Evolutionary conservation across 1,140 invertebrate genomes (phyloP), one percentile per base, ranked within the genome.

Genomic region (Pogonus chalceus): DNA sequence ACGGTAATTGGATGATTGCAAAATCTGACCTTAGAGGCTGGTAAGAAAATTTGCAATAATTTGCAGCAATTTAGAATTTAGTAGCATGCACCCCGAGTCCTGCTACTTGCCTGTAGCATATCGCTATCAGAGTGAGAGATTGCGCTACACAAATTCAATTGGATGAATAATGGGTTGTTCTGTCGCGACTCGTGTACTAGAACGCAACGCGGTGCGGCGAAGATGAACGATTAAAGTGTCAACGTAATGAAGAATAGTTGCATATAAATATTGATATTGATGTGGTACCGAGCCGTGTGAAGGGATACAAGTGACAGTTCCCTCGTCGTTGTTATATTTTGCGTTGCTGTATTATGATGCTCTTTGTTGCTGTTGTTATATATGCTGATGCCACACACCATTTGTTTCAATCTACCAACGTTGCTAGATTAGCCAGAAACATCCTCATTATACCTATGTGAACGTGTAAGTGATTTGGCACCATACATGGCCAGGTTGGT

Each of bases 231-330:
- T 65, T 59, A 64, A 64, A 60, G 57, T 60, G 60, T 64, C 62
- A 63, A 52, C 49, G 58, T 66, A 65, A 66, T 63, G 60, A 66
- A 64, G 64, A 66, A 51, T 63, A 63, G 64, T 65, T 59, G 60
- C 59, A 61, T 63, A 61, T 59, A 64, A 62, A 64, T 66, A 66
- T 66, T 66, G 63, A 66, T 66, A 66, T 65, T 65, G 64, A 65
- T 66, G 64, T 66, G 26, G 14, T 31, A 14, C 4, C 26, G 26
- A 31, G 26, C 26, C 26, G 26, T 31, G 64, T 63, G 64, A 66
- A 66, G 64, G 64, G 64, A 66, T 65, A 58, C 60, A 54, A 56
- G 51, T 53, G 62, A 65, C 60, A 59, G 64, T 65, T 66, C 64
- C 63, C 64, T 62, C 47, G 55, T 52, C 49, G 58, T 26, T 59